These are phyloP conservation scores for Mycetomoellerius zeteki DNA, from an alignment of 1,140 invertebrate genomes.

Conservation along the genomic window DNA sequence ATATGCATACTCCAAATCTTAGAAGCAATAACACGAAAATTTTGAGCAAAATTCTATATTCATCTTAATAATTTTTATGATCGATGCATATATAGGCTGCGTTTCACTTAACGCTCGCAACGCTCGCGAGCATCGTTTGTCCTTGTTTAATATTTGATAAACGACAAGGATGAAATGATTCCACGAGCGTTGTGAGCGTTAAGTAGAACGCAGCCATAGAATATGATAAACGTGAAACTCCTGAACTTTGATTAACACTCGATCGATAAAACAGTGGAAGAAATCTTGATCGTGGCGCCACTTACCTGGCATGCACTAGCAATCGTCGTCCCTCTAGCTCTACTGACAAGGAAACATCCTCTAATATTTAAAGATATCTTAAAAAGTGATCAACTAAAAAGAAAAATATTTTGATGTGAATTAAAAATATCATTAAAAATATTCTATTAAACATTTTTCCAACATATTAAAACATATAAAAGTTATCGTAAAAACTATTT, in stretches of 20 bases:
- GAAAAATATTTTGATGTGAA: not conserved
- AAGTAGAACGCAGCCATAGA: too few relatives aligned
- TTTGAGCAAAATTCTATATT: slow-evolving; percentile 4
- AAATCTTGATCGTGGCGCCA: slow-evolving; percentile 49
- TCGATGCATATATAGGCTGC: not conserved
- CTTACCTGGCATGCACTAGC: not conserved
- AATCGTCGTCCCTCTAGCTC: not conserved
- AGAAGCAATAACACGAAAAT: not conserved
- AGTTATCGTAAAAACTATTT: not conserved
- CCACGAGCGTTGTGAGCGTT: too few relatives aligned
- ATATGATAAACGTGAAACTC: not conserved
- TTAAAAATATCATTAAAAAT: not conserved
- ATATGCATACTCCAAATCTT: not conserved
- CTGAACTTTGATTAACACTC: not conserved
- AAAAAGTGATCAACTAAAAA: not conserved
- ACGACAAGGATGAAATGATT: too few relatives aligned
- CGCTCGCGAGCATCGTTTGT: too few relatives aligned
- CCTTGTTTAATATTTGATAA: too few relatives aligned
- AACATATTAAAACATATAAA: not conserved
- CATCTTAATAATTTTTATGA: slow-evolving; percentile 2
- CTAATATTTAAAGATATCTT: not conserved
- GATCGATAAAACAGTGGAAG: slow-evolving; percentile 42
- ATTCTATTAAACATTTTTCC: not conserved
- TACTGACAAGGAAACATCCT: not conserved
- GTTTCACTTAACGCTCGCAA: too few relatives aligned